These are phyloP conservation scores for Tragulus kanchil DNA, from an alignment of 2,113 vertebrate species.

Conservation along the genomic window DNA sequence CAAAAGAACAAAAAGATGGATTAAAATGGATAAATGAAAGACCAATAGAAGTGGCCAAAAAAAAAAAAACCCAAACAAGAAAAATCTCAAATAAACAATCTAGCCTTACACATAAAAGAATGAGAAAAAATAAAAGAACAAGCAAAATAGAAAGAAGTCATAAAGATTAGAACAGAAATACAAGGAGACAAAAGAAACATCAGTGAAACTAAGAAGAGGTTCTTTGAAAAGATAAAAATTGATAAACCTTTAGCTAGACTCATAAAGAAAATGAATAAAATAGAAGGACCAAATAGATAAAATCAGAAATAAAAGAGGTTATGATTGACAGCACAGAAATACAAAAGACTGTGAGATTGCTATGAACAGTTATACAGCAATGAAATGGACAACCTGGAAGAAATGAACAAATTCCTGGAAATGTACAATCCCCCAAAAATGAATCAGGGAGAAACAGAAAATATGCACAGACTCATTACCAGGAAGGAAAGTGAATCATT, in stretches of 20 bases:
- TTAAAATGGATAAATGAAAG: too few relatives aligned
- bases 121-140: neutral
- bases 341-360: neutral
- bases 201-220: neutral
- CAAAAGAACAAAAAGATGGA: too few relatives aligned
- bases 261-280: neutral
- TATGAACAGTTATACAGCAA: neutral
- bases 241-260: neutral
- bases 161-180: neutral
- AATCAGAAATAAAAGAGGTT: neutral
- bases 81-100: neutral
- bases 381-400: neutral
- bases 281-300: neutral
- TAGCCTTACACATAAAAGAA: neutral
- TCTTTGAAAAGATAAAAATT: neutral
- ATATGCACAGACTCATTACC: neutral
- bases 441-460: neutral
- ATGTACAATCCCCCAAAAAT: neutral
- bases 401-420: neutral
- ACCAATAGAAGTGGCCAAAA: too few relatives aligned
- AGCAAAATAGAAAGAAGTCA: neutral
- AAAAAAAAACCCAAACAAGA: neutral
- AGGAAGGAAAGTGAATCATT: neutral
- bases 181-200: neutral
- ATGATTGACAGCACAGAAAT: neutral